Conservation (phyloP, 2,113 vertebrate species). For the Ursus arctos region DNA sequence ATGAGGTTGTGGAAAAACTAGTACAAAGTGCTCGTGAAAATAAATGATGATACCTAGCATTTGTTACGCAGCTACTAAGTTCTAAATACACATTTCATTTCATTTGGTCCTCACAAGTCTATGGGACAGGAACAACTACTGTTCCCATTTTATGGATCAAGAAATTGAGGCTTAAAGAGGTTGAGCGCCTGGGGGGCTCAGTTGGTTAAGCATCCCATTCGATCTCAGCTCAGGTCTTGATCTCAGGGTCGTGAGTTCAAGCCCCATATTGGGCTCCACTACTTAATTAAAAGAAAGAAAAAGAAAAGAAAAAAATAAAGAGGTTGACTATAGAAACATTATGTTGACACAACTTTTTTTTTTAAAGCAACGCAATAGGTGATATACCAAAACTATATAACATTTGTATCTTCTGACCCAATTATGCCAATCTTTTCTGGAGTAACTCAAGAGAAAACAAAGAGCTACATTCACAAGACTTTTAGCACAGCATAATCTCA, state of each 20-base stretch:
- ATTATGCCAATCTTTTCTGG: slow-evolving; percentile 21
- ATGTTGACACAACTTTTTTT: not conserved
- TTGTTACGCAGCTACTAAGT: not conserved
- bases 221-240: not conserved
- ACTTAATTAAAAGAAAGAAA: not conserved
- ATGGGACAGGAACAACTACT: not conserved
- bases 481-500: slow-evolving; percentile 53
- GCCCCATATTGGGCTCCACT: not conserved
- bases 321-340: not conserved
- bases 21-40: slow-evolving; percentile 42
- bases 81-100: not conserved
- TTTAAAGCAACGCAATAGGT: slow-evolving; percentile 20
- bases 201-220: not conserved
- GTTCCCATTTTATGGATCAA: slow-evolving; percentile 13
- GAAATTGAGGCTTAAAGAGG: not conserved
- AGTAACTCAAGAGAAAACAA: slow-evolving; percentile 31
- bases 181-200: not conserved
- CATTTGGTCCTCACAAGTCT: not conserved
- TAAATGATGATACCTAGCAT: not conserved
- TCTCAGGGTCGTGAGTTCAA: not conserved
- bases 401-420: not conserved
- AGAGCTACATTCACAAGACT: slow-evolving; percentile 13
- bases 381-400: not conserved
- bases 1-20: slow-evolving; percentile 18
- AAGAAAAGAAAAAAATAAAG: not conserved